Evolutionary conservation across 2,113 vertebrate species (phyloP), one percentile per base, ranked within the genome.

Genomic region (Fulmarus glacialis): DNA sequence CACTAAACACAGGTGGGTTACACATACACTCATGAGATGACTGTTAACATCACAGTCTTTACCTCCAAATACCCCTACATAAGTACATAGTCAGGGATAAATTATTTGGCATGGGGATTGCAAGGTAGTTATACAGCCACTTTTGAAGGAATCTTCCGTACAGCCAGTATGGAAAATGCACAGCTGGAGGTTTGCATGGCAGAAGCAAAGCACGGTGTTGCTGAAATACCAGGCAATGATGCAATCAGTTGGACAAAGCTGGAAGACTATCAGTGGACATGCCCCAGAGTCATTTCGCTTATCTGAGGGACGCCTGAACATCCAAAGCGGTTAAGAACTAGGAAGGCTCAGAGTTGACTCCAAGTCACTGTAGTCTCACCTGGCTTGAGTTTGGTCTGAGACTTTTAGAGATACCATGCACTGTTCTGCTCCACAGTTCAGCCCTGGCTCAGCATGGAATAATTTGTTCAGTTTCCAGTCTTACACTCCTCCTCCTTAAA

Each of bases 61-160:
- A 36, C n/a, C 22, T 71, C 24, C 38, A 59, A 63, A 70, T n/a
- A 63, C 8, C 3, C 3, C 6, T 16, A 1, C 0, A 0, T 36
- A 48, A 83, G 4, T 19, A 53, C 22, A 48, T 17, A 58, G 52
- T 24, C 66, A 63, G 32, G 12, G 11, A n/a, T 72, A 42, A 89
- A 70, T 47, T 60, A 47, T 43, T 60, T 87, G 34, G 16, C 36
- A 62, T 16, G 9, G 8, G 47, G 13, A 45, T 14, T 79, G 29
- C 24, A 80, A 56, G 15, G 29, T 45, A 45, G 36, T 73, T 55
- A 27, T 21, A 50, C 23, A 83, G 36, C 8, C 36, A 34, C 27
- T 53, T 75, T 48, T 74, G 43, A 80, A 87, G 23, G 18, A 42
- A 19, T 36, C 12, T 45, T 81, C 42, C 14, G 3, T 48, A 84